phyloP scores from a whole-genome alignment of 2,888 invertebrate species.

The Venustoraphidia nigricollis region DNA sequence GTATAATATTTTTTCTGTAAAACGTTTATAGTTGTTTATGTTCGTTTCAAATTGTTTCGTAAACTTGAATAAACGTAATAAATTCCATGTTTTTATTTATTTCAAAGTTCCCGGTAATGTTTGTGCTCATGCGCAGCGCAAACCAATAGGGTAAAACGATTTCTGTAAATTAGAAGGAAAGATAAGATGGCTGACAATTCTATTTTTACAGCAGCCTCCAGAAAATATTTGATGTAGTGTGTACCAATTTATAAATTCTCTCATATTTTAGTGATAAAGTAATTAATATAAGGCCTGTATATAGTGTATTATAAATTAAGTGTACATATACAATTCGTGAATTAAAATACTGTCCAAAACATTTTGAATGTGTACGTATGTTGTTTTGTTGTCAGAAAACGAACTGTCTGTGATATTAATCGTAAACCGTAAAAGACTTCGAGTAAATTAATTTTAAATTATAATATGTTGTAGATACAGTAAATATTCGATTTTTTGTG shows the following conservation, averaged over 20 bases:
- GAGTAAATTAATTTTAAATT: not conserved
- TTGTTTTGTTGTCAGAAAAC: not conserved
- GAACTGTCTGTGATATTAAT: conserved; percentile 4
- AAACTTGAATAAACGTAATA: too few species aligned
- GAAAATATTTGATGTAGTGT: not conserved
- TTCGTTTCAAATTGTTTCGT: too few species aligned
- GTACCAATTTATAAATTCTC: not conserved
- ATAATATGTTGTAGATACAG: not conserved
- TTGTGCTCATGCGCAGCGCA: too few species aligned
- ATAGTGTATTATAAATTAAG: not conserved
- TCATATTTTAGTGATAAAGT: not conserved
- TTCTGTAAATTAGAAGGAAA: not conserved
- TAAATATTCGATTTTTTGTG: not conserved
- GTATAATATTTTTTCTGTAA: too few species aligned
- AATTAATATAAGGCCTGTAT: not conserved
- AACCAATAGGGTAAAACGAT: too few species aligned
- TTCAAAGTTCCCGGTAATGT: too few species aligned
- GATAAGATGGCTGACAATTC: conserved; percentile 7
- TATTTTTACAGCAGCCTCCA: conserved; percentile 4
- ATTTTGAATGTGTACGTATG: conserved; percentile 3
- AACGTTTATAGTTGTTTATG: too few species aligned
- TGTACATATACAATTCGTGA: not conserved
- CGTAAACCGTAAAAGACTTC: not conserved
- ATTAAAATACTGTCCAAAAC: not conserved
- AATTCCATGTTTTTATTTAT: too few species aligned